Percentiles rank a stretch among this genome's conserved stretches.
Evolutionary conservation across 2,797 vertebrate species (phyloP).

Genomic region (Meda fulgida): DNA sequence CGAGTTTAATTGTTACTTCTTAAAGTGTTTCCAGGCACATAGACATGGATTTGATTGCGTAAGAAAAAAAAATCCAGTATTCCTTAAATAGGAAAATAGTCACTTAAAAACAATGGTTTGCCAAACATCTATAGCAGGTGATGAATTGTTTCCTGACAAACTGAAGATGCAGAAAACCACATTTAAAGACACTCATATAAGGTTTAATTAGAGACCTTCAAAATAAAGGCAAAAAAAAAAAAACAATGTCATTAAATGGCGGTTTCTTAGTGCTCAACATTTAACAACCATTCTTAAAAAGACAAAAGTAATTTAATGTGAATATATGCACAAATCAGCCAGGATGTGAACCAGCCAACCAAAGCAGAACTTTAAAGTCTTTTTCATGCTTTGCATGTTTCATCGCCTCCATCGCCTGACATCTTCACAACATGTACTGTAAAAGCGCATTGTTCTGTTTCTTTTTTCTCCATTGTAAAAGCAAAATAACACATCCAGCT

Average conservation of each 20-base stretch:
- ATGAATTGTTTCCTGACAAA: slow-evolving; percentile 59
- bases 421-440: slow-evolving; percentile 66
- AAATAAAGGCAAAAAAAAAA: slow-evolving; percentile 65
- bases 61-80: slow-evolving; percentile 12
- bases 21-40: slow-evolving; percentile 35
- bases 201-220: slow-evolving; percentile 76
- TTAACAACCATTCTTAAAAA: slow-evolving; percentile 74
- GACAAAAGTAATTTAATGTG: slow-evolving; percentile 66
- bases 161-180: slow-evolving; percentile 70
- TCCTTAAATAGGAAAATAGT: slow-evolving; percentile 41
- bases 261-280: slow-evolving; percentile 71
- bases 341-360: slow-evolving; percentile 69
- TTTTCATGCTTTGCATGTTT: slow-evolving; percentile 60
- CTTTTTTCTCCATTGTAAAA: slow-evolving; percentile 53
- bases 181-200: slow-evolving; percentile 74
- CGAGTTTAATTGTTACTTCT: slow-evolving; percentile 29
- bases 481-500: slow-evolving; percentile 31
- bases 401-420: slow-evolving; percentile 67
- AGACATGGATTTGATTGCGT: slow-evolving; percentile 19
- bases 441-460: slow-evolving; percentile 52
- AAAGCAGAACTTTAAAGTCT: slow-evolving; percentile 63
- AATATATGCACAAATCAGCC: slow-evolving; percentile 71
- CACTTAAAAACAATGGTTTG: slow-evolving; percentile 17
- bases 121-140: slow-evolving; percentile 52
- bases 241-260: slow-evolving; percentile 74